Conservation (phyloP, 2,113 vertebrate genomes). For the Cervus canadensis region DNA sequence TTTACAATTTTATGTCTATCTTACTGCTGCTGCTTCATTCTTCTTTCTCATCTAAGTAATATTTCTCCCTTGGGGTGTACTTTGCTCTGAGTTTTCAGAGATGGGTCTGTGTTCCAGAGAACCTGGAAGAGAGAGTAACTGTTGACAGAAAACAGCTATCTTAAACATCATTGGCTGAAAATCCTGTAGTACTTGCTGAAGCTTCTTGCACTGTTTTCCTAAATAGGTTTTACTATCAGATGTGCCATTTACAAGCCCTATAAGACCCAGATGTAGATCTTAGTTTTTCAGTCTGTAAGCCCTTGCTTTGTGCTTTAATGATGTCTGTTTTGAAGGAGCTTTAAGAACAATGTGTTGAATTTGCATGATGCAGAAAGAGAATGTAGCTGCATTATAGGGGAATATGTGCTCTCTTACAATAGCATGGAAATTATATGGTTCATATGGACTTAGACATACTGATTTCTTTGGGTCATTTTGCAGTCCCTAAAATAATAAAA, state of each 20-base stretch:
- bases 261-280: neutral
- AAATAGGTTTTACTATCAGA: neutral
- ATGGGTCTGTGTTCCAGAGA: neutral
- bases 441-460: neutral
- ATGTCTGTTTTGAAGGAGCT: neutral
- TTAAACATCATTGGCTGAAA: neutral
- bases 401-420: neutral
- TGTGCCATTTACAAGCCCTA: neutral
- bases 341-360: neutral
- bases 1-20: neutral
- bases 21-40: accelerated
- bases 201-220: neutral
- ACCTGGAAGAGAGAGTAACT: neutral
- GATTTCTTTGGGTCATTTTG: neutral
- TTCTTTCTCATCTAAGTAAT: neutral
- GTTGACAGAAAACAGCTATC: neutral
- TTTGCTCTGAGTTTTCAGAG: neutral
- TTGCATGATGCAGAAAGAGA: neutral
- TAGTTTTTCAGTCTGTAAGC: neutral
- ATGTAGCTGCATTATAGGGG: neutral
- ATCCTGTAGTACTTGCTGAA: neutral
- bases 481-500: neutral
- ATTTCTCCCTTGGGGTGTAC: neutral
- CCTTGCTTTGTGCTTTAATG: neutral
- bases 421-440: neutral